Base-by-base conservation (phyloP, 1,140 invertebrate genomes). In the Cotesia glomerata region DNA sequence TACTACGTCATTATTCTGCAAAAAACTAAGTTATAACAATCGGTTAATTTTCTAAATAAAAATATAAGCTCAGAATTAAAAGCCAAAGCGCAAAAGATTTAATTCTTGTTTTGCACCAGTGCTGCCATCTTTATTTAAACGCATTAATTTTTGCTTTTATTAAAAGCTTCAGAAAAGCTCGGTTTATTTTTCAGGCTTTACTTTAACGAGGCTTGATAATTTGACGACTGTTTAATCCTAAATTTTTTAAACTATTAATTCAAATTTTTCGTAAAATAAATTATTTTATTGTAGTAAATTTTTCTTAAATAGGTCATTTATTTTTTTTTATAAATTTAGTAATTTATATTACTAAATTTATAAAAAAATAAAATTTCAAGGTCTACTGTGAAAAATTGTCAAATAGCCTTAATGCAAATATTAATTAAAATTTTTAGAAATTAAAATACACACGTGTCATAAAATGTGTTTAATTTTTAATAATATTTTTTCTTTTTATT, bases 231-330 rank as follows among this genome's bases (percentile, higher is more conserved):
- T 1, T 49, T 68, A 32, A 45, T 65, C n/a, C n/a, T n/a, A n/a
- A n/a, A n/a, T n/a, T n/a, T 65, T 65, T 26, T 14, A 16, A 9
- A 14, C 26, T 26, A 69, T 14, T 70, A 45, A 45, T 70, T 62
- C 59, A 5, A 5, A 8, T n/a, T 58, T 8, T 7, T 26, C 3
- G 26, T 26, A 26, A 26, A 26, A 26, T 26, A 26, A 26, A 2
- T 26, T 26, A 26, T 26, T 26, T 26, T 26, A 26, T 26, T 26
- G 26, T 0, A 26, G 1, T 2, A 26, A 26, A 9, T 84, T 84
- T 78, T 75, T 67, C 72, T 81, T 82, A 87, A 87, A 85, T 82
- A 75, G 84, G 85, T 85, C 84, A 86, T 80, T 86, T 86, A 81
- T 84, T 81, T 63, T 71, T 34, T 71, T 63, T 68, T 11, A 54